Conservation (phyloP, 2,113 vertebrate genomes). For the Coptodon bakossiorum region DNA sequence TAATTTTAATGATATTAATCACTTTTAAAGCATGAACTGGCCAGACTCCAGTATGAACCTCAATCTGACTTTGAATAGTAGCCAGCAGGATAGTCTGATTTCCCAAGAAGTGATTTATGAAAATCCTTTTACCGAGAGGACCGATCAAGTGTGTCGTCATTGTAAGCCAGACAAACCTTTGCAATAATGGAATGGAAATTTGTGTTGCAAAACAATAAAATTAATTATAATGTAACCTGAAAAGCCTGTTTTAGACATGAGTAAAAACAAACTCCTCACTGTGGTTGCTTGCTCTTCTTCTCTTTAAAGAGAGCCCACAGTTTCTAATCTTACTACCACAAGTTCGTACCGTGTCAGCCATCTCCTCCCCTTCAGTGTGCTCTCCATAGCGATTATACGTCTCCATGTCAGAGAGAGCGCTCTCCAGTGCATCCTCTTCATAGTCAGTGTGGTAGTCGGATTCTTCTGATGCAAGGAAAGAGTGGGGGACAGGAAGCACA, state of each 20-base stretch:
- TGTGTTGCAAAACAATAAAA: not conserved
- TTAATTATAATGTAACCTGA: not conserved
- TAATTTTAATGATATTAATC: not conserved
- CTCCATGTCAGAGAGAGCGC: constrained; percentile 72
- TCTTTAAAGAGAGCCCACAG: not conserved
- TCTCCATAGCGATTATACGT: constrained; percentile 50
- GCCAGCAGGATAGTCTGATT: not conserved
- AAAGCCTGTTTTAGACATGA: not conserved
- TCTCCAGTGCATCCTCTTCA: constrained; percentile 82
- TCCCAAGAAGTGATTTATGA: not conserved
- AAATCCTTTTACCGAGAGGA: not conserved
- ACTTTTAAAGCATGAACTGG: not conserved
- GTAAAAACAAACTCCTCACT: not conserved
- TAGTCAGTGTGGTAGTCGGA: constrained; percentile 93
- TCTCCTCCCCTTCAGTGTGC: constrained; percentile 72
- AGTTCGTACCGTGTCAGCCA: constrained; percentile 75
- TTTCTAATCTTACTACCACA: not conserved
- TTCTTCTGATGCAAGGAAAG: constrained; percentile 73
- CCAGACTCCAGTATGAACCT: not conserved
- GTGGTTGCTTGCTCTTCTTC: not conserved
- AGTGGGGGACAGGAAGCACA: constrained; percentile 13
- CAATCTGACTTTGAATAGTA: not conserved
- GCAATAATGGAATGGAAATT: not conserved
- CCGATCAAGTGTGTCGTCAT: not conserved
- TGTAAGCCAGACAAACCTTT: not conserved